Percentiles rank a stretch among this genome's conserved stretches.
phyloP scores from a whole-genome alignment of 2,888 invertebrate genomes.

The Campopleginae sp. region DNA sequence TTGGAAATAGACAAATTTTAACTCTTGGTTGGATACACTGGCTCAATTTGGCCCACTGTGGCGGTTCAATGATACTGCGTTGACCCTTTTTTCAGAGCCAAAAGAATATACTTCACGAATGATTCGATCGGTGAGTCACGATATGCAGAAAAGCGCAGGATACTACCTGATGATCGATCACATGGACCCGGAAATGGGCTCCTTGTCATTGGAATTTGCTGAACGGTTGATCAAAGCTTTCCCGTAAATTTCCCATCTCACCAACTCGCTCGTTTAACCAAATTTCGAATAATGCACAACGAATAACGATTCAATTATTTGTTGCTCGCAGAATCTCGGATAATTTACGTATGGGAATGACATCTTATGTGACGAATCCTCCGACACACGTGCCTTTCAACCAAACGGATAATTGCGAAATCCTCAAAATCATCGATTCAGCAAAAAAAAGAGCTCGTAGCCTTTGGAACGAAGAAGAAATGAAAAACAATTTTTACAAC shows the following conservation, averaged over 20 bases:
- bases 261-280: background rate
- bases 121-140: conserved; percentile 70
- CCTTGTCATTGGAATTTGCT: conserved; percentile 65
- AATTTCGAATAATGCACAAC: background rate
- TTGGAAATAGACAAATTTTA: background rate
- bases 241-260: conserved; percentile 65
- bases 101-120: conserved; percentile 68
- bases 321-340: conserved; percentile 64
- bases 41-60: no score
- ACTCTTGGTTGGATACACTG: no score
- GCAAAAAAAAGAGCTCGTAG: conserved; percentile 44
- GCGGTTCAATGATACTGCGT: background rate
- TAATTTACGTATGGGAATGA: conserved; percentile 72
- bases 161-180: conserved; percentile 73
- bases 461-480: conserved; percentile 22
- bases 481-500: conserved; percentile 60
- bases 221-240: conserved; percentile 69
- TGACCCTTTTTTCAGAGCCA: conserved; percentile 49
- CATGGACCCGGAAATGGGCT: conserved; percentile 60
- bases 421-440: conserved; percentile 53
- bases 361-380: conserved; percentile 58
- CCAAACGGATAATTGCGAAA: conserved; percentile 70
- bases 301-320: background rate
- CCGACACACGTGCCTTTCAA: conserved; percentile 68
- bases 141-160: conserved; percentile 71